Evolutionary conservation across 2,113 vertebrate genomes (phyloP).

Genomic region (Psilopogon haemacephalus): DNA sequence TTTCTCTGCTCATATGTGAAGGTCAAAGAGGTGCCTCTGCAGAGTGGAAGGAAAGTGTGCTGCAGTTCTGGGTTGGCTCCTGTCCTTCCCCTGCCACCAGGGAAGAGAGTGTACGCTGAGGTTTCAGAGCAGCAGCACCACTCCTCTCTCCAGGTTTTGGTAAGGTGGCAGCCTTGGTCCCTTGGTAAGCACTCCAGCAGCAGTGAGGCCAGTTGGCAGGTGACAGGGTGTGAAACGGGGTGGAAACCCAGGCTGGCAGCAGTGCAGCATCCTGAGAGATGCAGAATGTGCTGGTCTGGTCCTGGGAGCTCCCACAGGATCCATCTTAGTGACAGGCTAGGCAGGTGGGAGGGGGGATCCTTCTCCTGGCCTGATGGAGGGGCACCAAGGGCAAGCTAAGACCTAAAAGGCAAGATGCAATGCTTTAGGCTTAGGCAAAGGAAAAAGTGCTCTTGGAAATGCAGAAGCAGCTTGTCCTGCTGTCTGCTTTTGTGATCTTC

Average conservation of each 20-base stretch:
- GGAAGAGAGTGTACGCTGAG: background rate
- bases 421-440: background rate
- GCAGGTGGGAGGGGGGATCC: background rate
- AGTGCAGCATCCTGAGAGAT: background rate
- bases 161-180: background rate
- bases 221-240: fast-evolving
- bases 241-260: background rate
- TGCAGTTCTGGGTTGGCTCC: background rate
- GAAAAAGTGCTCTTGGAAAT: background rate
- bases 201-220: fast-evolving
- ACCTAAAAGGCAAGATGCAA: background rate
- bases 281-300: background rate
- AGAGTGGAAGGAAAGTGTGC: background rate
- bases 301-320: background rate
- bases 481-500: background rate
- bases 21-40: background rate
- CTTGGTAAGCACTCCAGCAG: background rate
- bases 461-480: background rate
- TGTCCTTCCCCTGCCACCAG: background rate
- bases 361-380: background rate
- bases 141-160: background rate
- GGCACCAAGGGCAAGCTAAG: background rate
- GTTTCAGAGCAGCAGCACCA: background rate
- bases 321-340: background rate
- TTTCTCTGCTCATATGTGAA: background rate